Evolutionary conservation across 2,113 vertebrate species (phyloP).

Genomic region (Tringa solitaria): DNA sequence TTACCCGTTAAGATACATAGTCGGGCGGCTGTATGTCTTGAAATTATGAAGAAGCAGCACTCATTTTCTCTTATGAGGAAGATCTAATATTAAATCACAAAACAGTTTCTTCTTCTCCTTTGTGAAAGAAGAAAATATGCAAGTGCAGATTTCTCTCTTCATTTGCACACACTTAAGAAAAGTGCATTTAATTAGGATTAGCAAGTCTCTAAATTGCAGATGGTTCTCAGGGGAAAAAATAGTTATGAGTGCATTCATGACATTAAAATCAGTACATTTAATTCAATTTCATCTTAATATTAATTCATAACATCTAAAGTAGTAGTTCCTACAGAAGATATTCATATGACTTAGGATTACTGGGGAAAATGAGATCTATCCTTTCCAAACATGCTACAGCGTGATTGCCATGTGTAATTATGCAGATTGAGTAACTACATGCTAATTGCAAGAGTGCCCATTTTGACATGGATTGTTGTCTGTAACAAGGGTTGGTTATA

Average conservation of each 20-base stretch:
- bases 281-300: slow-evolving; percentile 65
- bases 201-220: slow-evolving; percentile 60
- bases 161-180: slow-evolving; percentile 61
- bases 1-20: neutral
- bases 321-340: slow-evolving; percentile 23
- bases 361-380: neutral
- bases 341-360: neutral
- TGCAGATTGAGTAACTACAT: neutral
- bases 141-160: slow-evolving; percentile 51
- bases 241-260: slow-evolving; percentile 49
- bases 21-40: neutral
- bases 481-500: fast-evolving
- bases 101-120: neutral
- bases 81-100: neutral
- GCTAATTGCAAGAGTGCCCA: neutral
- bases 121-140: slow-evolving; percentile 17
- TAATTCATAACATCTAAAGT: slow-evolving; percentile 54
- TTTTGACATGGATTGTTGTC: neutral
- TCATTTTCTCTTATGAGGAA: neutral
- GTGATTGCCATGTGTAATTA: neutral
- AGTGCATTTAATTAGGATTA: slow-evolving; percentile 68
- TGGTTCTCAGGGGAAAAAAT: slow-evolving; percentile 67
- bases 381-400: neutral
- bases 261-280: slow-evolving; percentile 70
- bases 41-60: neutral